phyloP scores from a whole-genome alignment of 2,888 invertebrate species.

The Saturnia pavonia region DNA sequence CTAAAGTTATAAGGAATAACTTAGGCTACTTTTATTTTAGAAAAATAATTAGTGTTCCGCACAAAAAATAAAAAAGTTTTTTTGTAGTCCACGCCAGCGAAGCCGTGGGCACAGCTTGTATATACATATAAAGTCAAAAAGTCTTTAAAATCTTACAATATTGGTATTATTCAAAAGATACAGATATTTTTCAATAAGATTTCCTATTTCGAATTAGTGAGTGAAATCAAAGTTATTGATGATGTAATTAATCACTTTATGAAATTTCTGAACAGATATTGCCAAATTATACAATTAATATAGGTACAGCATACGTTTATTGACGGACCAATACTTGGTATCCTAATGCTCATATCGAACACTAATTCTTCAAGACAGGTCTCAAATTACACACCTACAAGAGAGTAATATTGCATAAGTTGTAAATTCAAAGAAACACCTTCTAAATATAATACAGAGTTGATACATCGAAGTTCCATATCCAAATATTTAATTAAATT shows the following conservation, averaged over 20 bases:
- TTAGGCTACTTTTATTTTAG: too few species aligned
- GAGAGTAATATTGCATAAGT: constrained; percentile 54
- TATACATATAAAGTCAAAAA: neutral
- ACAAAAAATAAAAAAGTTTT: too few species aligned
- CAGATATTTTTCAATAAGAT: neutral
- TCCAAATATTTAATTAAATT: too few species aligned
- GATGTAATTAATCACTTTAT: neutral
- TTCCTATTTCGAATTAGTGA: neutral
- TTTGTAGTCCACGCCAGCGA: too few species aligned
- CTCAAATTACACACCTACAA: constrained; percentile 52
- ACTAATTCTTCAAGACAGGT: constrained; percentile 58
- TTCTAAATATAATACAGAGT: constrained; percentile 9
- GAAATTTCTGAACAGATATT: neutral
- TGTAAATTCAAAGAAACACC: constrained; percentile 29
- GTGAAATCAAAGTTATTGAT: neutral
- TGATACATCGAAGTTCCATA: constrained; percentile 15
- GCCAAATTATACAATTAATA: constrained; percentile 11
- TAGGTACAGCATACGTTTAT: constrained; percentile 32
- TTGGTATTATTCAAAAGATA: neutral
- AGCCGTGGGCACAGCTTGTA: neutral
- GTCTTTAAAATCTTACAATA: neutral
- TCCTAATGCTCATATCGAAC: constrained; percentile 47
- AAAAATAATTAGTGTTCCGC: too few species aligned
- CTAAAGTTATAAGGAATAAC: too few species aligned
- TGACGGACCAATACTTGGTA: constrained; percentile 41